phyloP scores from a whole-genome alignment of 2,797 vertebrate species.

The Ctenosaura bakeri region DNA sequence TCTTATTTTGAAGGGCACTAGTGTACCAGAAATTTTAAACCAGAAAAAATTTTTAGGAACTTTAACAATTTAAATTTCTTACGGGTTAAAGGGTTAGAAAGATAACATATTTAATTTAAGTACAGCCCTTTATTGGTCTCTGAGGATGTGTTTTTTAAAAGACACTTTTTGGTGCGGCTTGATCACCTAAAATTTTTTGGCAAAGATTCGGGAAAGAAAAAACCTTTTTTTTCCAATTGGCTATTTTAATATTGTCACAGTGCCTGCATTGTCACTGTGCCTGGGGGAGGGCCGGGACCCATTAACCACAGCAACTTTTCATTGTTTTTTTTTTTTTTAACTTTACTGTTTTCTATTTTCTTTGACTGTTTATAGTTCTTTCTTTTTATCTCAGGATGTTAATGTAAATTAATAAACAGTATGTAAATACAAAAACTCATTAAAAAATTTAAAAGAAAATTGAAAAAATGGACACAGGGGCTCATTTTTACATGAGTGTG shows the following conservation, averaged over 20 bases:
- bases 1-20: conserved; percentile 11
- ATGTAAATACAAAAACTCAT: conserved; percentile 56
- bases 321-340: not conserved
- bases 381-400: conserved; percentile 80
- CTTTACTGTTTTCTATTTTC: not conserved
- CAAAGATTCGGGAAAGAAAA: conserved; percentile 26
- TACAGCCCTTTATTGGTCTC: conserved; percentile 35
- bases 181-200: conserved; percentile 49
- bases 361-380: conserved; percentile 66
- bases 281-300: conserved; percentile 59
- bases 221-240: conserved; percentile 44
- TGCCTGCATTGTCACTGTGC: conserved; percentile 22
- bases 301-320: conserved; percentile 58
- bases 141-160: conserved; percentile 42
- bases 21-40: conserved; percentile 32
- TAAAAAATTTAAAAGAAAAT: conserved; percentile 51
- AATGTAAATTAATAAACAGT: conserved; percentile 62
- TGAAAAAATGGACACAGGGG: conserved; percentile 43
- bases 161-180: conserved; percentile 47
- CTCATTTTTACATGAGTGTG: not conserved
- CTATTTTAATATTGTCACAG: not conserved
- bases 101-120: conserved; percentile 32
- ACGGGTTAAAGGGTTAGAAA: conserved; percentile 46
- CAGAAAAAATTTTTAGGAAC: conserved; percentile 35
- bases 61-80: conserved; percentile 29